Evolutionary conservation across 2,888 invertebrate genomes (phyloP).

Genomic region (Caenorhabditis sinica): DNA sequence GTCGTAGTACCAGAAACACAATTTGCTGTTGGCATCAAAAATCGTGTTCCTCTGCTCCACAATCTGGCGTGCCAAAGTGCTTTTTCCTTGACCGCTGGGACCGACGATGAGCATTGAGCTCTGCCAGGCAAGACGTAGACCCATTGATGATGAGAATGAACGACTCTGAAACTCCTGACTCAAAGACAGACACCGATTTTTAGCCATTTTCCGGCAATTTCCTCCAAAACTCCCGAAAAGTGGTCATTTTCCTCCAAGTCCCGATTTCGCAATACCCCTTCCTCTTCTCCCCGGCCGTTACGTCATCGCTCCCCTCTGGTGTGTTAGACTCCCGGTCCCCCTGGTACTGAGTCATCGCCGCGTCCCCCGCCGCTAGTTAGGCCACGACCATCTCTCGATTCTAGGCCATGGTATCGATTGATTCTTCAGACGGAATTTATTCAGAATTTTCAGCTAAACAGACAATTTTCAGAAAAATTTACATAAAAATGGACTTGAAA

Average conservation of each 20-base stretch:
- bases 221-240: no score
- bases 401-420: no score
- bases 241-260: no score
- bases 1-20: constrained; percentile 34
- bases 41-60: constrained; percentile 17
- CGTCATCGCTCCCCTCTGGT: no score
- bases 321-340: no score
- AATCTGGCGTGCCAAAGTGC: constrained; percentile 17
- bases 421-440: no score
- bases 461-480: neutral
- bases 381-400: no score
- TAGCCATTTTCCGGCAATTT: neutral
- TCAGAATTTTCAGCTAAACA: no score
- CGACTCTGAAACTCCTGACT: neutral
- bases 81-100: constrained; percentile 28
- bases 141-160: neutral
- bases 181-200: neutral
- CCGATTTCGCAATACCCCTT: no score
- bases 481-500: neutral
- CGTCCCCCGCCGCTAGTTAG: no score
- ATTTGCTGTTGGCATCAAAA: constrained; percentile 17
- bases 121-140: constrained; percentile 1
- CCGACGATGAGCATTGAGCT: constrained; percentile 20
- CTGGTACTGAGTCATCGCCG: no score
- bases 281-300: no score